Evolutionary conservation across 2,113 vertebrate genomes (phyloP).

Genomic region (Petaurus breviceps): DNA sequence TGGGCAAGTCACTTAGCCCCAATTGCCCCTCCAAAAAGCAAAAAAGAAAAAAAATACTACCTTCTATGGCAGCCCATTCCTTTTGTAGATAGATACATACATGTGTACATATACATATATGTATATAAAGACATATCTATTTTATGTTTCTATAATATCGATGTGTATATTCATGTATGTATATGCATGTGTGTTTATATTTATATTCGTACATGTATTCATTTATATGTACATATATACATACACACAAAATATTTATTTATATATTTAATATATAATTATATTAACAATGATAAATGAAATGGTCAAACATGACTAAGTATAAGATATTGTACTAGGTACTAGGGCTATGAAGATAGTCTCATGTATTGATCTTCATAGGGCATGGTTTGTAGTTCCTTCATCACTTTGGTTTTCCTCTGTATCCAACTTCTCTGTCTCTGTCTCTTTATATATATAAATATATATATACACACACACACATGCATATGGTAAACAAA

Average conservation of each 20-base stretch:
- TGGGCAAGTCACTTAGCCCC: too few species aligned
- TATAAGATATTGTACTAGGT: neutral
- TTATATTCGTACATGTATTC: too few species aligned
- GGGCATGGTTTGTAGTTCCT: neutral
- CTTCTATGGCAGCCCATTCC: neutral
- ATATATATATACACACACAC: too few species aligned
- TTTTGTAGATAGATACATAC: too few species aligned
- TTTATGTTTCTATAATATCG: too few species aligned
- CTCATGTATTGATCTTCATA: neutral
- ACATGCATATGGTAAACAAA: too few species aligned
- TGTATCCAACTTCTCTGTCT: neutral
- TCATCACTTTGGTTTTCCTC: neutral
- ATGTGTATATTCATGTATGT: too few species aligned
- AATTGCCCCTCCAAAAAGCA: too few species aligned
- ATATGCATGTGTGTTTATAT: too few species aligned
- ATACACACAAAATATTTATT: too few species aligned
- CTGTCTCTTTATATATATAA: too few species aligned
- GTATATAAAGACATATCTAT: neutral
- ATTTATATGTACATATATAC: too few species aligned
- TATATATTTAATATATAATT: neutral
- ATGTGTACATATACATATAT: neutral
- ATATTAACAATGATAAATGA: neutral
- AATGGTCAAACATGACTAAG: neutral
- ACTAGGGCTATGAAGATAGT: neutral
- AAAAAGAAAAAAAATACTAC: neutral